phyloP scores from a whole-genome alignment of 1,140 invertebrate species.

The Drosophila seguyi region DNA sequence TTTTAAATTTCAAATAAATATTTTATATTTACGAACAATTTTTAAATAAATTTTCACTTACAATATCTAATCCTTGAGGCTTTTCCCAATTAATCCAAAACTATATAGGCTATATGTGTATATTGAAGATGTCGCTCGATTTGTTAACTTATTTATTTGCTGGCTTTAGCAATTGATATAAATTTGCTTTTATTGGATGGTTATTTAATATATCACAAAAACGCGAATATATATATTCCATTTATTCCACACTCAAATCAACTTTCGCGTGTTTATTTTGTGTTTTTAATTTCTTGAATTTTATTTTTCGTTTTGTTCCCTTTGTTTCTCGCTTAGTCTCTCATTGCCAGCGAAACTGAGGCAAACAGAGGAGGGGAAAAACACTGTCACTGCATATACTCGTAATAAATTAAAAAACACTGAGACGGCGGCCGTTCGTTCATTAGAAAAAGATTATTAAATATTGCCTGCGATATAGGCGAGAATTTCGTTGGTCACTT shows the following conservation, averaged over 20 bases:
- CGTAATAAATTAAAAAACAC: slow-evolving; percentile 62
- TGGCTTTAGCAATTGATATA: slow-evolving; percentile 24
- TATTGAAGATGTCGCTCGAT: neutral
- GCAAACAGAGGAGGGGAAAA: slow-evolving; percentile 41
- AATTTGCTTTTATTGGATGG: slow-evolving; percentile 45
- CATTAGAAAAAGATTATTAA: slow-evolving; percentile 43
- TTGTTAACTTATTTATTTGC: slow-evolving; percentile 34
- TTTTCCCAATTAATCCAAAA: slow-evolving; percentile 28
- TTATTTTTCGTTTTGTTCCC: slow-evolving; percentile 23
- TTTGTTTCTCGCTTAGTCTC: slow-evolving; percentile 48
- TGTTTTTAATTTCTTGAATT: slow-evolving; percentile 39
- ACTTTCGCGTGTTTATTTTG: slow-evolving; percentile 72
- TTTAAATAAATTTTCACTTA: slow-evolving; percentile 14
- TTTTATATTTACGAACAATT: no score
- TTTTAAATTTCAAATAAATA: neutral
- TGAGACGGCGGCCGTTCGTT: slow-evolving; percentile 25
- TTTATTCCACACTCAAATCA: slow-evolving; percentile 51
- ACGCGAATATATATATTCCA: slow-evolving; percentile 31
- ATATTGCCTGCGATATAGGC: slow-evolving; percentile 1
- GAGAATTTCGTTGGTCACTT: slow-evolving; percentile 20
- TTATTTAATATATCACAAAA: slow-evolving; percentile 50
- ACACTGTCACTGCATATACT: slow-evolving; percentile 62
- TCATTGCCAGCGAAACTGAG: slow-evolving; percentile 30
- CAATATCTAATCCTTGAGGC: slow-evolving; percentile 12
- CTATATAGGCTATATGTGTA: slow-evolving; percentile 1